Percentiles rank a stretch among this genome's conserved stretches.
These are phyloP conservation scores for Callaeas wilsoni DNA, from an alignment of 2,113 vertebrate genomes.

Conservation along the genomic window DNA sequence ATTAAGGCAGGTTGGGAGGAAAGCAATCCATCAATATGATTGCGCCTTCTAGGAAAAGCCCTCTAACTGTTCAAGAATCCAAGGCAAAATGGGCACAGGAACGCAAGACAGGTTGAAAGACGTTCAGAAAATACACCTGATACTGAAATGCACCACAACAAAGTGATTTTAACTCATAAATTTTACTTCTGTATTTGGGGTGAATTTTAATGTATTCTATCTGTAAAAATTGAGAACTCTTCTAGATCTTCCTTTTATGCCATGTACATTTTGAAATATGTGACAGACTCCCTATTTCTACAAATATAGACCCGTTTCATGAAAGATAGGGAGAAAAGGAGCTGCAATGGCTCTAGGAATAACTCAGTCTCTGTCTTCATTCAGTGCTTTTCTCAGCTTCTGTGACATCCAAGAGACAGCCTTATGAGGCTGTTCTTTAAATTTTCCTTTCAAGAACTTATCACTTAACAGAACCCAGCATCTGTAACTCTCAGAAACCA, in stretches of 20 bases:
- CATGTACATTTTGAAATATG: not conserved
- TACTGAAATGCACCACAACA: not conserved
- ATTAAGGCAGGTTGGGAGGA: constrained; percentile 8
- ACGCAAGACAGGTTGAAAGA: not conserved
- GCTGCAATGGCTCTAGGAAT: not conserved
- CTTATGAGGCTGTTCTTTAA: not conserved
- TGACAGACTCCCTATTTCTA: not conserved
- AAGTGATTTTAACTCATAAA: not conserved
- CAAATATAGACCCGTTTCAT: not conserved
- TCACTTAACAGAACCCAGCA: not conserved
- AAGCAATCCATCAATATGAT: not conserved
- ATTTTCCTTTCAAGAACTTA: not conserved
- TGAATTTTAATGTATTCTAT: not conserved
- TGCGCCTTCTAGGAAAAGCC: not conserved
- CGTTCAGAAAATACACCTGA: not conserved
- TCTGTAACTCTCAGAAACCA: not conserved
- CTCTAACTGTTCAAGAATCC: not conserved
- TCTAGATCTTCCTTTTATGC: not conserved
- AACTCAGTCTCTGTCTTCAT: not conserved
- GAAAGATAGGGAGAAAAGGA: not conserved
- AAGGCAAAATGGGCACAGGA: not conserved
- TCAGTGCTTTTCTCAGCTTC: not conserved
- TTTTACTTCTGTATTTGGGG: not conserved
- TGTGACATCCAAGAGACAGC: not conserved
- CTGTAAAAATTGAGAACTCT: not conserved